Percentiles rank a stretch among this genome's conserved stretches.
Evolutionary conservation across 2,888 invertebrate species (phyloP).

Genomic region (Balanococcus diminutus): DNA sequence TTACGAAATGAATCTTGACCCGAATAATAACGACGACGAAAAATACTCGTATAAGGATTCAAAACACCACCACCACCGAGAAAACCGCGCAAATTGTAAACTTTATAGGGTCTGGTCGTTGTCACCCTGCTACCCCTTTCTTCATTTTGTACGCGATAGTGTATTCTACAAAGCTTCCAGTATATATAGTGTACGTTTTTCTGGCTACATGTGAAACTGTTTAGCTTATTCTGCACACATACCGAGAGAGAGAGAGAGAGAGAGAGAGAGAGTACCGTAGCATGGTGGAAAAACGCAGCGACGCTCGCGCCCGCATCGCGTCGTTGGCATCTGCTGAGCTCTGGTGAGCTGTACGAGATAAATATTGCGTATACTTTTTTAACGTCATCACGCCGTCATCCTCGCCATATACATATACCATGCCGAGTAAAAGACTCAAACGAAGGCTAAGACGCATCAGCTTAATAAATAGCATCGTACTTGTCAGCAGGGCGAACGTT

Average conservation of each 20-base stretch:
- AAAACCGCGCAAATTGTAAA: background rate
- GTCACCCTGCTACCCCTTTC: no score
- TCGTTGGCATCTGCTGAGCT: no score
- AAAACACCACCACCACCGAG: no score
- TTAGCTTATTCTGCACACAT: background rate
- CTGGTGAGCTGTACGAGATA: conserved; percentile 1
- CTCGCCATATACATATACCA: background rate
- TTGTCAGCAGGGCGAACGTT: conserved; percentile 24
- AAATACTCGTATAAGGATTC: background rate
- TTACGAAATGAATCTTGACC: conserved; percentile 37
- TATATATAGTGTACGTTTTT: no score
- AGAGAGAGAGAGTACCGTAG: no score
- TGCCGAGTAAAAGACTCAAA: background rate
- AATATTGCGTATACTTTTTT: conserved; percentile 33
- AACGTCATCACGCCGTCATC: conserved; percentile 20
- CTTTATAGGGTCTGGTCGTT: background rate
- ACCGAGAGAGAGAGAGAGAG: no score
- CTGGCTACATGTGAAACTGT: background rate
- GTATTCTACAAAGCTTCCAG: background rate
- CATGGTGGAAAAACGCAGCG: background rate
- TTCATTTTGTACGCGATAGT: no score
- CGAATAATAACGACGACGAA: conserved; percentile 28
- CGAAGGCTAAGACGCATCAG: conserved; percentile 1
- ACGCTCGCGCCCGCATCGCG: background rate
- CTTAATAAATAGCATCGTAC: conserved; percentile 31